Base-by-base conservation (phyloP, 2,888 invertebrate genomes). In the Acanthosepion lycidas region DNA sequence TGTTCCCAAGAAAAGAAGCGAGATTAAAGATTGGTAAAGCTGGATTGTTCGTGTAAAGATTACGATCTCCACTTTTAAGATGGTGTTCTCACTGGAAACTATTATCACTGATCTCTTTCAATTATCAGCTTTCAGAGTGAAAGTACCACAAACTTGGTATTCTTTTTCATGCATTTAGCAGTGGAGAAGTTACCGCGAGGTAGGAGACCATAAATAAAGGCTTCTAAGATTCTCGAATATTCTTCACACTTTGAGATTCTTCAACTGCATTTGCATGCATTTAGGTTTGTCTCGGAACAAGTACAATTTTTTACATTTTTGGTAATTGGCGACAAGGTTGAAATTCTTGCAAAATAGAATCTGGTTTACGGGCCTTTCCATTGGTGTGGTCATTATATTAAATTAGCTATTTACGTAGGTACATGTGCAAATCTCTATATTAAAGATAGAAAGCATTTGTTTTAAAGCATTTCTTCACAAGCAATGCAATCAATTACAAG, bases 1-100 rank as follows among this genome's bases (percentile, higher is more conserved):
- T 78, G 78, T 78, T 78, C n/a, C 33, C 12, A 9, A 9, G n/a
- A 78, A 78, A 9, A n/a, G 28, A 8, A n/a, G 78, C 9, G 78
- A 78, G 78, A 78, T 78, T n/a, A 78, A n/a, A 78, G 78, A 78
- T 78, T n/a, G 78, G 78, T n/a, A n/a, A 78, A 78, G 78, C 78
- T 78, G 78, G 78, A 1, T 18, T 78, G 78, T 78, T 78, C 33
- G n/a, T n/a, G 78, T 78, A n/a, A 33, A 78, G 78, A 78, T 78
- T 78, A n/a, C n/a, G 12, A 78, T 78, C 78, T 78, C 18, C 78
- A 78, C n/a, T 78, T 78, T 78, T 78, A 78, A 78, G 78, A 78
- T 15, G 78, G 0, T 33, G 78, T 78, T 9, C n/a, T 78, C 78
- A 78, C n/a, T 78, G 78, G n/a, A 78, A 78, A 78, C 78, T n/a